A percentile compares a stretch with the other conserved stretches of the same genome.
phyloP scores from a whole-genome alignment of 2,797 vertebrate genomes.

The Ctenopoma kingsleyae region DNA sequence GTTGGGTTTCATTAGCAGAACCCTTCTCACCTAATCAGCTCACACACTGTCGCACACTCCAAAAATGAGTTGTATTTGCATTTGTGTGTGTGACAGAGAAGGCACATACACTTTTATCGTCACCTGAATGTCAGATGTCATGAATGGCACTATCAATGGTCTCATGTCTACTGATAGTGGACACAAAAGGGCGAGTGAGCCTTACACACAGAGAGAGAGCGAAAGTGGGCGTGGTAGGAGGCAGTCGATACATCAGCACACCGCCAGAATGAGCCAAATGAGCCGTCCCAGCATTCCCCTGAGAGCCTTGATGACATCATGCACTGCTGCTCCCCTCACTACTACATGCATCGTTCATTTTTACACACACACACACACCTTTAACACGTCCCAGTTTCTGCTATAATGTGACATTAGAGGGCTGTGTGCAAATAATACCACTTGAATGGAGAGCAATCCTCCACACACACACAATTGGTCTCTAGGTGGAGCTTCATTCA shows the following conservation, averaged over 20 bases:
- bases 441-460: not conserved
- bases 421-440: not conserved
- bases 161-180: conserved; percentile 22
- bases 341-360: conserved; percentile 41
- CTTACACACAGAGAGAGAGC: not conserved
- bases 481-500: not conserved
- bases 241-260: conserved; percentile 10
- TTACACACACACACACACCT: conserved; percentile 29
- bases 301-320: conserved; percentile 59
- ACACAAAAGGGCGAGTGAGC: conserved; percentile 38
- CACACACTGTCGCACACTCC: conserved; percentile 21
- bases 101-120: not conserved
- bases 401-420: conserved; percentile 5
- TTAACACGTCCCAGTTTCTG: conserved; percentile 21
- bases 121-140: conserved; percentile 15
- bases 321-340: not conserved
- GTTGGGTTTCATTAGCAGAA: conserved; percentile 67
- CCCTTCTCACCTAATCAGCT: conserved; percentile 50
- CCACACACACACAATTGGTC: not conserved
- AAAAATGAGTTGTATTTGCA: not conserved
- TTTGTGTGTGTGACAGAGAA: not conserved
- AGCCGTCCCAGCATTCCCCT: conserved; percentile 44
- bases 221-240: not conserved
- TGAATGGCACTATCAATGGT: conserved; percentile 24
- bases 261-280: conserved; percentile 38